Evolutionary conservation across 2,888 invertebrate species (phyloP), one percentile per base, ranked within the genome.

Genomic region (Portevinia maculata): DNA sequence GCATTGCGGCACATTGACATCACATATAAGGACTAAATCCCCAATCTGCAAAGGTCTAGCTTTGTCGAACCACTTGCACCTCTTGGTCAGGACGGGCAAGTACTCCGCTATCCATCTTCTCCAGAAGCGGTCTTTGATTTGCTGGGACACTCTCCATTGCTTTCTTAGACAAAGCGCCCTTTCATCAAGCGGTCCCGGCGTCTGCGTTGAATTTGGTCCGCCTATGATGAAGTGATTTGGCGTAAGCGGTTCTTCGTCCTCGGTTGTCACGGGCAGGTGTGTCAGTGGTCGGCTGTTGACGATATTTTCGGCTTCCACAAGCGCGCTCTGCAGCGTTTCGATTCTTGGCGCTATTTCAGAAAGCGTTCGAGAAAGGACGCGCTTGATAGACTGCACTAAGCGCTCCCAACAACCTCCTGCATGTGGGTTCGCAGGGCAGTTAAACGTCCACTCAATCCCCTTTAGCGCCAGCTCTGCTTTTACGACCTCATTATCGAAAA

Each of bases 391-490:
- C 0, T n/a, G 4, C 7, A 48, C 32, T 13, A 69, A 34, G 13
- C 69, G 19, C 21, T 69, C 69, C 65, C 65, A 65, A 30, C 15
- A 37, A n/a, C 24, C 48, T 3, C 85, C 86, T 13, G 15, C 50
- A 28, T 28, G 50, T 28, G 50, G 50, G 11, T 50, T 50, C 0
- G 39, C 34, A 7, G 75, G 75, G 13, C 67, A 75, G 13, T 71
- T 52, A 15, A 71, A 60, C 0, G 30, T n/a, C 60, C 71, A 71
- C 21, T 62, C 52, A 3, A 71, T 60, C n/a, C 52, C 60, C 1
- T 4, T 39, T 1, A 6, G 11, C 5, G 62, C 39, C 6, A 71
- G 28, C 9, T 59, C 52, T 7, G 37, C 13, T 21, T 60, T 30
- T 24, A 74, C 30, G n/a, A 19, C 44, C 7, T 67, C 44, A 32